A percentile compares a stretch with the other conserved stretches of the same genome.
phyloP scores from a whole-genome alignment of 2,797 vertebrate species.

The Lacerta agilis region DNA sequence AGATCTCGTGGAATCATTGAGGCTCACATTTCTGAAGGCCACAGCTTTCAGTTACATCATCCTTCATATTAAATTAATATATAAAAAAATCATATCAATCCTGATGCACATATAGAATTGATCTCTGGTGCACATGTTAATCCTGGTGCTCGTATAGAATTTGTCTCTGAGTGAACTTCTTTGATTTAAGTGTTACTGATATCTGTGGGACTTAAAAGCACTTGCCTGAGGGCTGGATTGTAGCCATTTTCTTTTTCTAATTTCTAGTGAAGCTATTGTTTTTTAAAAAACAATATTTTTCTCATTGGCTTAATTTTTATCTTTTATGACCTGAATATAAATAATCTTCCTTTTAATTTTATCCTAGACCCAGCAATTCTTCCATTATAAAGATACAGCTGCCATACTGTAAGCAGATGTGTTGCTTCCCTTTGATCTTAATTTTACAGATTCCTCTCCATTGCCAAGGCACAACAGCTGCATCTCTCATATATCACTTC shows the following conservation, averaged over 20 bases:
- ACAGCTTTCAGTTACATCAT: background rate
- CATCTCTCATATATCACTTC: conserved; percentile 59
- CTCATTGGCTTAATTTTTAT: background rate
- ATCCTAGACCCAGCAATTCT: background rate
- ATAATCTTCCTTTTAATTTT: conserved; percentile 13
- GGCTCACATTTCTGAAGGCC: background rate
- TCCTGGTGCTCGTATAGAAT: no score
- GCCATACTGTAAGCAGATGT: conserved; percentile 64
- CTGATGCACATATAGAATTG: background rate
- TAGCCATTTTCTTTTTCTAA: background rate
- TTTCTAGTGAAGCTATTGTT: background rate
- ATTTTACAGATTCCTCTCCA: conserved; percentile 59
- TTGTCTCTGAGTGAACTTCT: background rate
- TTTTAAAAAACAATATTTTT: background rate
- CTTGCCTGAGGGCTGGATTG: background rate
- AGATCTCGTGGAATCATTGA: background rate
- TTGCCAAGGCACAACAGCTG: conserved; percentile 53
- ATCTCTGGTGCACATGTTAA: background rate
- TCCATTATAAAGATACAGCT: conserved; percentile 36
- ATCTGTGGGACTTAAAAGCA: background rate
- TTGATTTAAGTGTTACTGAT: background rate
- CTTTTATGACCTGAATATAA: background rate
- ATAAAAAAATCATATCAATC: background rate
- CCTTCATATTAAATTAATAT: background rate
- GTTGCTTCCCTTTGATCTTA: conserved; percentile 45